Evolutionary conservation across 2,888 invertebrate species (phyloP), one percentile per base, ranked within the genome.

Genomic region (Phengaris arion): DNA sequence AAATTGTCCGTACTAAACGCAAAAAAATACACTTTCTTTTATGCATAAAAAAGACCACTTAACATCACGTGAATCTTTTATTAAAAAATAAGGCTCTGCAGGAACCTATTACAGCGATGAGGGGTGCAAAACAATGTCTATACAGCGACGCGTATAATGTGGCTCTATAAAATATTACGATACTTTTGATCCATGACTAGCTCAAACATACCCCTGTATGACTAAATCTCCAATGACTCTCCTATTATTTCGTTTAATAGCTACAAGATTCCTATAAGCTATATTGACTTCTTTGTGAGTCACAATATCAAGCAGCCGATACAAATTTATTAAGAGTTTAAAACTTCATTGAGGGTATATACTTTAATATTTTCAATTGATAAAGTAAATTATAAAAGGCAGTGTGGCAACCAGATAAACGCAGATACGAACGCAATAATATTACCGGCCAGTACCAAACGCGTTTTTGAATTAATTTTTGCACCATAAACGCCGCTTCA

Each of bases 181-280:
- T 22, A 35, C 59, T 64, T 64, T 64, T 64, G 59, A 64, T 64
- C 22, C 59, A 64, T 35, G 59, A 64, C 59, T 64, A 10, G 35
- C 35, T 35, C 35, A 10, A 64, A 64, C 59, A 64, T 22, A 64
- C 59, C 59, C 59, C 59, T 22, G 22, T 22, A 22, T 64, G 59
- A 15, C 22, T 64, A 64, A 64, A 64, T 64, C 35, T 35, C 59
- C 59, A 6, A 64, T 64, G 59, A 22, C 9, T 64, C 35, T 64
- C 10, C 59, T 64, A 64, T 64, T 64, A 64, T 22, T 64, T 64
- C 59, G 59, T 64, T 57, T 64, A 64, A 64, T 64, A 64, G 59
- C 59, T 64, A 64, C 59, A 22, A 10, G 22, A 64, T 64, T 15
- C 15, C 57, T 9, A 57, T 15, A 57, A 57, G 2, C 15, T 57